Conservation (phyloP, 1,140 invertebrate species). For the Pollicipes pollicipes region DNA sequence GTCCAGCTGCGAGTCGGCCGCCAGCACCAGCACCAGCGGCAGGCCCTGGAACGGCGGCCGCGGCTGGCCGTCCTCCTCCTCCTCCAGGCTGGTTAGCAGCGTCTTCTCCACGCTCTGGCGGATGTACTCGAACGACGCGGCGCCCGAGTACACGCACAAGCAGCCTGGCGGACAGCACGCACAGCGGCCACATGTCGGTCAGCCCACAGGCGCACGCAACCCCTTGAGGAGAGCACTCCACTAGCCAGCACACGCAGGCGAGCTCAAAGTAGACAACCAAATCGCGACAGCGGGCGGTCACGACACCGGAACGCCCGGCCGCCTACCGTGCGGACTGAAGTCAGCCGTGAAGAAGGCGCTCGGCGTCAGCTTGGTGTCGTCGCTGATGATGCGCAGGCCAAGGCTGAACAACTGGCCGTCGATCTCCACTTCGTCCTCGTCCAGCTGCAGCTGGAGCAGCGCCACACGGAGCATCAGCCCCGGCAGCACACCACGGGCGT, state of each 20-base stretch:
- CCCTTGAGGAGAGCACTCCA: no score
- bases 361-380: slow-evolving; percentile 58
- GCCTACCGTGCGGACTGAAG: slow-evolving; percentile 52
- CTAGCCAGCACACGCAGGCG: background rate
- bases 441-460: slow-evolving; percentile 18
- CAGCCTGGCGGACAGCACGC: slow-evolving; percentile 24
- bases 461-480: no score
- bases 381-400: slow-evolving; percentile 67
- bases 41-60: slow-evolving; percentile 58
- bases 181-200: background rate
- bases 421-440: slow-evolving; percentile 67
- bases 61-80: slow-evolving; percentile 48
- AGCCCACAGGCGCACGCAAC: no score
- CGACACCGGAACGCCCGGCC: background rate
- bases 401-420: slow-evolving; percentile 64
- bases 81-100: slow-evolving; percentile 69
- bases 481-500: background rate
- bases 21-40: slow-evolving; percentile 75
- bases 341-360: slow-evolving; percentile 55
- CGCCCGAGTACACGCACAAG: slow-evolving; percentile 66
- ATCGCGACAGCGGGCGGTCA: background rate
- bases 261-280: background rate
- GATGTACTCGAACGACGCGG: slow-evolving; percentile 79
- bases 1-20: slow-evolving; percentile 61
- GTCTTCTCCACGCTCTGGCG: slow-evolving; percentile 80